These are phyloP conservation scores for Oopsacas minuta DNA, from an alignment of 37 sponge, comb jelly and placozoan species.

Conservation along the genomic window DNA sequence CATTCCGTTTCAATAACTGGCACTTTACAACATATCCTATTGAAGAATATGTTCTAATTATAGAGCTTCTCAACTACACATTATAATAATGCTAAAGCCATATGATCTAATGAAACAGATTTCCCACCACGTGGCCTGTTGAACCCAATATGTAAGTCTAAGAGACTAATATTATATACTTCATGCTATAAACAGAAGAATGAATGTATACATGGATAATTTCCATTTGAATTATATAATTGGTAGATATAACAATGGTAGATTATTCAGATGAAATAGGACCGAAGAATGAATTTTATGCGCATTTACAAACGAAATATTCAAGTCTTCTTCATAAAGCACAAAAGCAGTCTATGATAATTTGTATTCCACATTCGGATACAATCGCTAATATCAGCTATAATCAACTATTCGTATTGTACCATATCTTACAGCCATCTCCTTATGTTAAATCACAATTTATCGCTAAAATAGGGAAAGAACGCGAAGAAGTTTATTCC, in stretches of 20 bases:
- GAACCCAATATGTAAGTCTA: not conserved
- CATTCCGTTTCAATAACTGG: no score
- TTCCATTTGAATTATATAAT: not conserved
- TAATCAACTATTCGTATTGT: not conserved
- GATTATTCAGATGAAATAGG: slow-evolving; percentile 6
- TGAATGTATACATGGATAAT: not conserved
- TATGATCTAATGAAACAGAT: not conserved
- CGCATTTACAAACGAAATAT: not conserved
- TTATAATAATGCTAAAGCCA: not conserved
- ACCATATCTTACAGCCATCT: slow-evolving; percentile 6
- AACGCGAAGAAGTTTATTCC: not conserved
- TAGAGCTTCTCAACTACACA: not conserved
- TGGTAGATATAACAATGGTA: not conserved
- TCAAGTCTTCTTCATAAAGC: not conserved
- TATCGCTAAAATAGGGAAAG: not conserved
- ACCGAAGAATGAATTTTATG: not conserved
- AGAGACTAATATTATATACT: not conserved
- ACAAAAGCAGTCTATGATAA: not conserved
- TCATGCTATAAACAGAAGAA: not conserved
- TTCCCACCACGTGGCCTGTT: not conserved
- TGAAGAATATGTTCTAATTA: not conserved
- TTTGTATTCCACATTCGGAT: not conserved
- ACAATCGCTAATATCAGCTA: not conserved
- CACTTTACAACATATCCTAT: no score
- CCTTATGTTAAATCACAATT: not conserved